Base-by-base conservation (phyloP, 1,140 invertebrate species). In the Paraescarpia echinospica region DNA sequence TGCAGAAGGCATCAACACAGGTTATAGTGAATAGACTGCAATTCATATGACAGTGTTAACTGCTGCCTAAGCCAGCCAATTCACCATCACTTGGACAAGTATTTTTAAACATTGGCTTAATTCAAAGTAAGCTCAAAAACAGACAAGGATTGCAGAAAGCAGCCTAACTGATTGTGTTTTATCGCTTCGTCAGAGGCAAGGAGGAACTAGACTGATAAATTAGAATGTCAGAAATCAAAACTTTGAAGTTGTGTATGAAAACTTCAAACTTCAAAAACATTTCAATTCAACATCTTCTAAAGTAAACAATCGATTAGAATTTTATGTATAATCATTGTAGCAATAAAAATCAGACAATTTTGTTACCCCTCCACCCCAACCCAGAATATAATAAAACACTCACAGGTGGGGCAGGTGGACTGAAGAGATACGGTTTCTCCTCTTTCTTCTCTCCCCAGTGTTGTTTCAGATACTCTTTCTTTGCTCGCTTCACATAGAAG, bases 341-440 rank as follows among this genome's bases (percentile, higher is more conserved):
- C n/a, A n/a, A n/a, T n/a, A n/a, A n/a, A n/a, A n/a, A n/a, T n/a
- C n/a, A n/a, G n/a, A n/a, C n/a, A n/a, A n/a, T 41, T 41, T 41
- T 41, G 41, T 41, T 41, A 12, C 41, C 41, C 41, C 41, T 41
- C 41, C 41, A 41, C 41, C 41, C 41, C 4, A 4, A 41, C 41
- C 4, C 41, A 41, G 4, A 41, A 41, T 12, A 41, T 41, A 4
- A 41, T 12, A 41, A 41, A 12, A 12, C 41, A 41, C 59, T 89
- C 77, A 92, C 33, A 27, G 48, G 33, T n/a, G 34, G 88, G 22
- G n/a, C 92, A 33, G 33, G 48, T 33, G 92, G 92, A n/a, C 27
- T 48, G 41, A 90, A 92, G 33, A 90, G 31, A 59, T 90, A 90
- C 1, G 92, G 88, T 34, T 92, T 33, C 35, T 92, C 89, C 31